These are phyloP conservation scores for Decapterus maruadsi DNA, from an alignment of 2,797 vertebrate genomes.

Conservation along the genomic window DNA sequence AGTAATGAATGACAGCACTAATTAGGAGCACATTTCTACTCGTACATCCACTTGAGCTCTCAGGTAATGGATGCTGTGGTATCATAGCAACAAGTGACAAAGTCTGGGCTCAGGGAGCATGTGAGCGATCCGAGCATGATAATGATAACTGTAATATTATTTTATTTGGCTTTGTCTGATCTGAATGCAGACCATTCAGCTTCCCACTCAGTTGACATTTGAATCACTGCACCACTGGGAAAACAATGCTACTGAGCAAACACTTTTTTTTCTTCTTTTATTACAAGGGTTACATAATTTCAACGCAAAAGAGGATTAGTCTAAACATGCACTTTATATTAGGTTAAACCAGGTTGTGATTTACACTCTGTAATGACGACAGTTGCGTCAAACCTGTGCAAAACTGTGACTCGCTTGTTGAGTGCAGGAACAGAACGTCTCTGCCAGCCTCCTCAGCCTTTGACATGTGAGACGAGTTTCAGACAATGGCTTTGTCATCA, in stretches of 20 bases:
- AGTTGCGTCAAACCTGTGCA: neutral
- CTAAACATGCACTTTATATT: neutral
- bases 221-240: neutral
- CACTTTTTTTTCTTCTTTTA: neutral
- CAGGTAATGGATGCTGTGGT: constrained; percentile 50
- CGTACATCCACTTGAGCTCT: constrained; percentile 10
- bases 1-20: constrained; percentile 25
- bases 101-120: constrained; percentile 8
- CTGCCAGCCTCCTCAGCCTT: neutral
- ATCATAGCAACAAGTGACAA: constrained; percentile 71
- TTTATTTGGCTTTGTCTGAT: neutral
- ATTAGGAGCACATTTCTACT: constrained; percentile 23
- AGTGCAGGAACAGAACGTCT: neutral
- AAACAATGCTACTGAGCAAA: neutral
- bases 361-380: neutral
- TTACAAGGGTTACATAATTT: neutral
- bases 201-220: constrained; percentile 6
- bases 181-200: neutral
- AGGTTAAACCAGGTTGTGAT: neutral
- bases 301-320: neutral
- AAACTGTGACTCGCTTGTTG: neutral
- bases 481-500: neutral
- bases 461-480: constrained; percentile 24
- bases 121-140: constrained; percentile 12
- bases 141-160: constrained; percentile 1